These are phyloP conservation scores for Drosophila phalerata DNA, from an alignment of 2,888 invertebrate genomes.

Conservation along the genomic window DNA sequence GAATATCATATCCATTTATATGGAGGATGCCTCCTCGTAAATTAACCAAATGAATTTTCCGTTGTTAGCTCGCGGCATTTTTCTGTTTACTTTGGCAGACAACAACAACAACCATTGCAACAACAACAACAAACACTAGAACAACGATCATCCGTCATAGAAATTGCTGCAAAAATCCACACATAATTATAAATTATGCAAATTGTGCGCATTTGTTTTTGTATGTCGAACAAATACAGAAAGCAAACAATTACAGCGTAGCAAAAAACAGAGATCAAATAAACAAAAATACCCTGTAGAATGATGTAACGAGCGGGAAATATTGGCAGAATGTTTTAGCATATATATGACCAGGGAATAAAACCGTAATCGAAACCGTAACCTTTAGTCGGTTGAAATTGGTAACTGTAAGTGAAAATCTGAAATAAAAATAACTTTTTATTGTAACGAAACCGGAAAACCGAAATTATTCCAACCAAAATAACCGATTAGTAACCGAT, in stretches of 20 bases:
- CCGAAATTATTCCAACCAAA: too few relatives aligned
- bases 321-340: too few relatives aligned
- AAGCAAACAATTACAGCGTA: slow-evolving; percentile 14
- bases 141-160: slow-evolving; percentile 10
- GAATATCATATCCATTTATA: slow-evolving; percentile 16
- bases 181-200: slow-evolving; percentile 53
- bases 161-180: slow-evolving; percentile 9
- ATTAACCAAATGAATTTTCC: slow-evolving; percentile 17
- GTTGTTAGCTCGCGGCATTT: slow-evolving; percentile 18
- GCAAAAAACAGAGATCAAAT: slow-evolving; percentile 14
- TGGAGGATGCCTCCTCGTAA: slow-evolving; percentile 8
- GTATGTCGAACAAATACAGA: slow-evolving; percentile 1
- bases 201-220: slow-evolving; percentile 24
- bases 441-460: too few relatives aligned
- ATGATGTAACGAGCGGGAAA: not conserved
- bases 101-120: slow-evolving; percentile 8
- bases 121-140: not conserved
- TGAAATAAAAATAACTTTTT: too few relatives aligned
- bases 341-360: too few relatives aligned
- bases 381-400: too few relatives aligned
- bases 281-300: slow-evolving; percentile 2
- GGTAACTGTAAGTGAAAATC: too few relatives aligned
- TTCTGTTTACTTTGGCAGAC: slow-evolving; percentile 8
- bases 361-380: too few relatives aligned
- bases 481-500: too few relatives aligned